A percentile compares a stretch with the other conserved stretches of the same genome.
Evolutionary conservation across 2,888 invertebrate species (phyloP).

Genomic region (Lapara coniferarum): DNA sequence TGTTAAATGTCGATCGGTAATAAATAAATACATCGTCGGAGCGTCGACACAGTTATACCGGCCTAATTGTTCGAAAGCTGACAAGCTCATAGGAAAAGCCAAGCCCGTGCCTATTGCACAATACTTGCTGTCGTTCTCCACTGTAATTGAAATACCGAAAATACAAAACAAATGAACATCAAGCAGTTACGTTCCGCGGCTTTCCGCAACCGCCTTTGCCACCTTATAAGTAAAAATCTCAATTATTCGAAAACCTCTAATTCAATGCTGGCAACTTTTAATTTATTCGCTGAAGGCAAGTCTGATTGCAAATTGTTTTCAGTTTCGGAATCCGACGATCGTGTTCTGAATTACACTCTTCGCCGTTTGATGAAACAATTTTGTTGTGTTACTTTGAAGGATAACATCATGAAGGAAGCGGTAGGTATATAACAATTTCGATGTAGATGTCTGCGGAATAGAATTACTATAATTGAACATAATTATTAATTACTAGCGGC

Average conservation of each 20-base stretch:
- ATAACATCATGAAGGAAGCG: too few species aligned
- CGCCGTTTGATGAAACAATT: conserved; percentile 25
- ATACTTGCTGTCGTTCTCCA: too few species aligned
- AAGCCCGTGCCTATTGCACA: too few species aligned
- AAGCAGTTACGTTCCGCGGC: neutral
- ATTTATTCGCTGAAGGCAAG: conserved; percentile 64
- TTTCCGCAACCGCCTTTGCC: conserved; percentile 2
- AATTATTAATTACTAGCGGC: too few species aligned
- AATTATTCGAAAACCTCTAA: conserved; percentile 66
- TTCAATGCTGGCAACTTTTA: conserved; percentile 65
- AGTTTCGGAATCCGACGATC: conserved; percentile 60
- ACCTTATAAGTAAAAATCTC: conserved; percentile 57
- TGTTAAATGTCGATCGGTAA: too few species aligned
- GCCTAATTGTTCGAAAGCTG: too few species aligned
- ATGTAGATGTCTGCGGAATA: neutral
- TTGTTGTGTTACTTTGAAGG: conserved; percentile 20
- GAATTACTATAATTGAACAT: too few species aligned
- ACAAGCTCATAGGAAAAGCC: too few species aligned
- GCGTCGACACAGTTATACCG: too few species aligned
- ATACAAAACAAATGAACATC: conserved; percentile 5
- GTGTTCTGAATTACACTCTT: conserved; percentile 47
- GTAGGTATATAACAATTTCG: neutral
- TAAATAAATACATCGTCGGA: too few species aligned
- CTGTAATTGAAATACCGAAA: neutral
- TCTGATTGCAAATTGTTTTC: conserved; percentile 70